Evolutionary conservation across 2,888 invertebrate genomes (phyloP), one percentile per base, ranked within the genome.

Genomic region (Amitus sp.): DNA sequence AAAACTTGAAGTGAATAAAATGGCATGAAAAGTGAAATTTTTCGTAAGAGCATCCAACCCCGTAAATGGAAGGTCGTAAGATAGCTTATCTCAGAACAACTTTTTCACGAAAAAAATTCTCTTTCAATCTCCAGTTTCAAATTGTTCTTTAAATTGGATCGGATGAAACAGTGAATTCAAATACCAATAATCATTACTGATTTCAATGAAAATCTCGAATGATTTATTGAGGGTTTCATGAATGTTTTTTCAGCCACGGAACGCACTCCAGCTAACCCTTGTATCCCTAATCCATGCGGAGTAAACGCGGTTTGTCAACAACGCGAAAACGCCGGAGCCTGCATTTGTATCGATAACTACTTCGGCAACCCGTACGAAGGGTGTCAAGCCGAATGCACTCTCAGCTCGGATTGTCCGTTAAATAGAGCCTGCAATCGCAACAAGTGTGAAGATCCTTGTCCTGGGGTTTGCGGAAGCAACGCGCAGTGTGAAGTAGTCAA

Each of bases 321-420:
- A 79, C 86, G 89, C 63, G 91, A 92, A 71, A 91, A 90, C 30
- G 92, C 90, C 20, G 93, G 93, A 17, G 88, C 92, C 49, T 94
- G 94, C 76, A 87, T 88, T 34, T 95, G 94, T 73, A 87, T 93
- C 63, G 87, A 89, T 73, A 92, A 92, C 69, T 93, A 93, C 76
- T 88, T 89, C 76, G 94, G 94, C 52, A 93, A 94, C 83, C 94
- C 94, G 2, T 93, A 93, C 73, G 91, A 92, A 80, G 91, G 91
- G 39, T 94, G 95, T 74, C 87, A 93, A 67, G 94, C 94, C 1
- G 94, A 95, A 84, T 95, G 95, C 79, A 90, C 94, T 28, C 85
- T 93, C 1, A 94, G 92, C 78, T 90, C 93, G 0, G 94, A 95
- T 75, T 95, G 95, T 80, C 87, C 91, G 27, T 89, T 91, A 1